These are phyloP conservation scores for Drosophila atripex DNA, from an alignment of 2,888 invertebrate genomes.

Conservation along the genomic window DNA sequence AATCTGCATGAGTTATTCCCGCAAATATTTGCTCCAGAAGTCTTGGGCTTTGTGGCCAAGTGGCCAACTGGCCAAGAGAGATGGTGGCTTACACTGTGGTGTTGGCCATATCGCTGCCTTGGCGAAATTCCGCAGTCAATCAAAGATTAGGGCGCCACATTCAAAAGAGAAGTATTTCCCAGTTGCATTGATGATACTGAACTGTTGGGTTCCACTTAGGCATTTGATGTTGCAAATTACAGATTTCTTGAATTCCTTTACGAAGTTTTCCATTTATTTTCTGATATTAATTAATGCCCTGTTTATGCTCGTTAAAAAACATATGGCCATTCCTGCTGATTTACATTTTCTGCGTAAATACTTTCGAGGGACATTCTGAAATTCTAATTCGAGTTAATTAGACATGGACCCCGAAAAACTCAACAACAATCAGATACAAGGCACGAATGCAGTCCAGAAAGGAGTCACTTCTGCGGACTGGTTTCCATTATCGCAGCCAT, in stretches of 20 bases:
- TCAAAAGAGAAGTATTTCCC: conserved; percentile 36
- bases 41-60: conserved; percentile 19
- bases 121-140: conserved; percentile 40
- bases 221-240: neutral
- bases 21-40: conserved; percentile 57
- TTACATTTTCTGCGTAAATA: conserved; percentile 40
- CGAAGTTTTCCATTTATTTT: neutral
- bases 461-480: conserved; percentile 50
- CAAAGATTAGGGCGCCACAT: conserved; percentile 42
- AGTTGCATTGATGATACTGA: conserved; percentile 26
- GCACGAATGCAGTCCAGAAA: conserved; percentile 60
- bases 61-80: neutral
- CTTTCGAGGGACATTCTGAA: conserved; percentile 34
- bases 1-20: conserved; percentile 73
- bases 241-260: neutral
- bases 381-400: conserved; percentile 76
- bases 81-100: conserved; percentile 21
- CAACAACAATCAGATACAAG: conserved; percentile 67
- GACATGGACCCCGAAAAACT: conserved; percentile 50
- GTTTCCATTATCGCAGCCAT: conserved; percentile 68
- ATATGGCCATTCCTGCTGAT: conserved; percentile 12
- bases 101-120: conserved; percentile 32
- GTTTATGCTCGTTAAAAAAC: conserved; percentile 31
- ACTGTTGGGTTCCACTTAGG: neutral
- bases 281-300: conserved; percentile 9